Conservation (phyloP, 2,113 vertebrate genomes). For the Prochilodus magdalenae region DNA sequence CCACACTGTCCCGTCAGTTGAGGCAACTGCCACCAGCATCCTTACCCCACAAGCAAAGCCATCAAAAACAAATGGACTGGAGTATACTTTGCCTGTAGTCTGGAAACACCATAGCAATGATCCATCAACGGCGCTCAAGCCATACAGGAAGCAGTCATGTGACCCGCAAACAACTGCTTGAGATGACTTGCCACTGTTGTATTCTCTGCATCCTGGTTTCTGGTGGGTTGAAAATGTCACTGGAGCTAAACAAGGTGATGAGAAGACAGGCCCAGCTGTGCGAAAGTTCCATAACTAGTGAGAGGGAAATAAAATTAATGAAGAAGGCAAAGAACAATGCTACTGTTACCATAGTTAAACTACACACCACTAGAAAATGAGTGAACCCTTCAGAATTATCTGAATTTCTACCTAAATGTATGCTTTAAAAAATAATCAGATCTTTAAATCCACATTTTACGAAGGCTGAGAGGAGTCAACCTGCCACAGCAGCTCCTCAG, state of each 20-base stretch:
- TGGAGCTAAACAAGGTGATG: constrained; percentile 83
- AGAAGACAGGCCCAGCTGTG: constrained; percentile 89
- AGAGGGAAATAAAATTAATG: constrained; percentile 25
- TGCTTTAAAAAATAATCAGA: too few species aligned
- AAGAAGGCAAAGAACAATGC: neutral
- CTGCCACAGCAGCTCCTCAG: too few species aligned
- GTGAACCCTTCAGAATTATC: too few species aligned
- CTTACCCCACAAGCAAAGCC: constrained; percentile 60
- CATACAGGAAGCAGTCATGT: constrained; percentile 88
- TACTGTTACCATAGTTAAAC: neutral
- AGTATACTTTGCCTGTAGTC: constrained; percentile 85
- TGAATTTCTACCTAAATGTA: too few species aligned
- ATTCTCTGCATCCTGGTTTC: constrained; percentile 84
- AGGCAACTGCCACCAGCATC: constrained; percentile 79
- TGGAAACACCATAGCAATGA: constrained; percentile 86
- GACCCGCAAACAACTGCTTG: constrained; percentile 88
- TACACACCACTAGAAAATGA: too few species aligned
- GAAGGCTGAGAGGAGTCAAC: too few species aligned
- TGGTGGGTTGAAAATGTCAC: constrained; percentile 64
- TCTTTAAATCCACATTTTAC: too few species aligned
- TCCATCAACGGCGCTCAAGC: constrained; percentile 79
- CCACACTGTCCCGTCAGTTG: constrained; percentile 92
- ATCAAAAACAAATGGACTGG: constrained; percentile 85
- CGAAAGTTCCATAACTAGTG: constrained; percentile 86
- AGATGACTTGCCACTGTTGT: constrained; percentile 67